Evolutionary conservation across 2,888 invertebrate species (phyloP).

Genomic region (Drosophila neotestacea): DNA sequence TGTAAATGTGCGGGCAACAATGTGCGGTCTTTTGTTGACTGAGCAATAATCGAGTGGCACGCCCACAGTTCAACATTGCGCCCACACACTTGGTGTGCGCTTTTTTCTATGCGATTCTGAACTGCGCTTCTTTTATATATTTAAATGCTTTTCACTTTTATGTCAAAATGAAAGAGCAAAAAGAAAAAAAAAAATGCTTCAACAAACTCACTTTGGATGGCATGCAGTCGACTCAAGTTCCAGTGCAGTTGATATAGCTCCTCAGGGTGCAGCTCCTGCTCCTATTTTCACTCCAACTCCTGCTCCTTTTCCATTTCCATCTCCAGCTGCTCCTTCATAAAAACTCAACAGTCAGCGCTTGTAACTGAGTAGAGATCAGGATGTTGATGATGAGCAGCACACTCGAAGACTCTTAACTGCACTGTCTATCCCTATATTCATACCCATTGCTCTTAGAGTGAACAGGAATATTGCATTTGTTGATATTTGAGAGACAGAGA

Average conservation of each 20-base stretch:
- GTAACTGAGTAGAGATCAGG: conserved; percentile 61
- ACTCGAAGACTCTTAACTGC: conserved; percentile 51
- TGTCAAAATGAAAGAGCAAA: conserved; percentile 50
- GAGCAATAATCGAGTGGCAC: conserved; percentile 46
- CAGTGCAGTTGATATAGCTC: conserved; percentile 32
- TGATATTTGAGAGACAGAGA: too few species aligned
- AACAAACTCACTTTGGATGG: conserved; percentile 72
- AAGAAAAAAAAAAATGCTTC: conserved; percentile 55
- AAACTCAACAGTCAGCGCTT: conserved; percentile 75
- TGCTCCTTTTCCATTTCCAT: not conserved
- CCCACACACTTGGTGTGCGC: conserved; percentile 33
- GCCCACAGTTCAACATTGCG: conserved; percentile 9
- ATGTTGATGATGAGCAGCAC: conserved; percentile 67
- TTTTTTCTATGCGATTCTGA: conserved; percentile 32
- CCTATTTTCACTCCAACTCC: not conserved
- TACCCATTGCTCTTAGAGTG: too few species aligned
- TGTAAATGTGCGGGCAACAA: not conserved
- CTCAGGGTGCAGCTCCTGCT: conserved; percentile 39
- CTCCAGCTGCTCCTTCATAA: conserved; percentile 26
- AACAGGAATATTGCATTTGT: too few species aligned
- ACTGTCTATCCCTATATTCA: not conserved
- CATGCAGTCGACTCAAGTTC: conserved; percentile 32
- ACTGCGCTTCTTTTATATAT: conserved; percentile 69
- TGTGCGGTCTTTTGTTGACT: not conserved
- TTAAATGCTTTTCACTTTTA: conserved; percentile 82